A percentile compares a stretch with the other conserved stretches of the same genome.
phyloP scores from a whole-genome alignment of 2,888 invertebrate species.

The Phortica magna region DNA sequence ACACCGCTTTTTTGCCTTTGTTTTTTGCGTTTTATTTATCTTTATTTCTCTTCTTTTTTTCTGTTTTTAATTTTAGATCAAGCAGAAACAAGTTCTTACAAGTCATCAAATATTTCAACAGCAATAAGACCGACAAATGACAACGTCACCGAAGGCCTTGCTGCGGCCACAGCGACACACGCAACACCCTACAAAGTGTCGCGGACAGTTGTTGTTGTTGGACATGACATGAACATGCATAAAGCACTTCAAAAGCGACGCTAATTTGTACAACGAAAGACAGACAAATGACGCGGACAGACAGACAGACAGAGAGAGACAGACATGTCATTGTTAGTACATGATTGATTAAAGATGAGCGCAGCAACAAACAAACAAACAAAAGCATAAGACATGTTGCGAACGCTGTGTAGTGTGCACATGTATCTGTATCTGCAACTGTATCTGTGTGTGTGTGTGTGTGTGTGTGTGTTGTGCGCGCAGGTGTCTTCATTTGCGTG shows the following conservation, averaged over 20 bases:
- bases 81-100: conserved; percentile 1
- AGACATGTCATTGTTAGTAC: no score
- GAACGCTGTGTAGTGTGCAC: no score
- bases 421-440: not conserved
- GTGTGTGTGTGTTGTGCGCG: not conserved
- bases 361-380: no score
- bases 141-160: not conserved
- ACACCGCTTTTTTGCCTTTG: not conserved
- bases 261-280: no score
- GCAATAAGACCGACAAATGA: conserved; percentile 1
- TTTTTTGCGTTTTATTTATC: not conserved
- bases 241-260: no score
- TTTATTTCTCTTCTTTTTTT: not conserved
- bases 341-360: no score
- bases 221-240: no score
- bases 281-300: no score
- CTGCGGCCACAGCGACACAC: not conserved
- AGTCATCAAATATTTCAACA: conserved; percentile 8
- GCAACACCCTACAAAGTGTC: not conserved
- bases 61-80: not conserved
- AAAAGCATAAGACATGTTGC: no score
- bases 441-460: not conserved
- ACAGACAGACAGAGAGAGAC: no score
- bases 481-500: not conserved
- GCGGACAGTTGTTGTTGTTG: no score